Evolutionary conservation across 2,888 invertebrate species (phyloP), one percentile per base, ranked within the genome.

Genomic region (Pantelozetes paolii): DNA sequence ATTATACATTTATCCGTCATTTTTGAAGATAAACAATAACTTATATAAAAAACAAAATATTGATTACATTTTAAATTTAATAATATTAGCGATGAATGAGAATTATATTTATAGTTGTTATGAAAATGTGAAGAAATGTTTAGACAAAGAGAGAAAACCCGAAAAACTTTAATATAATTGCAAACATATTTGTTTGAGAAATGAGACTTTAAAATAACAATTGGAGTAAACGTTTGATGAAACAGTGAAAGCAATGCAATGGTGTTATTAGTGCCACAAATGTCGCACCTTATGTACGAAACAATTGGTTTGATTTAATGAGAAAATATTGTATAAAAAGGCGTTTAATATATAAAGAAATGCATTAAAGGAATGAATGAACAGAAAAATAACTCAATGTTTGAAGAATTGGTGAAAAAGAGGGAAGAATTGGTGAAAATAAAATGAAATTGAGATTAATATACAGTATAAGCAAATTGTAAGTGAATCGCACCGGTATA

Each of bases 271-370:
- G 62, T 62, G 62, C 62, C 32, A 32, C 62, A 62, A 62, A 62
- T 54, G 62, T 62, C 32, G n/a, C 62, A 62, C 62, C 26, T n/a
- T 32, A 62, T 62, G 62, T 30, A 62, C 62, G n/a, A 20, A 62
- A 26, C 32, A 62, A 28, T 62, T n/a, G n/a, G n/a, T n/a, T n/a
- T n/a, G n/a, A n/a, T n/a, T n/a, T n/a, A n/a, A 32, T 18, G 28
- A 28, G 18, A 36, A 62, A 62, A n/a, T n/a, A n/a, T n/a, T n/a
- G n/a, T n/a, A n/a, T n/a, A 32, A 36, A 30, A 36, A 54, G 54
- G 26, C 20, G 54, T 54, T 54, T 54, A 26, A 54, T n/a, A 54
- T 54, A 54, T 26, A 26, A 32, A 59, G 59, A 59, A 59, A 59
- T 50, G 20, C 54, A 54, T 54, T 54, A 54, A 23, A 6, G 20